A percentile compares a stretch with the other conserved stretches of the same genome.
These are phyloP conservation scores for Cyaniris semiargus DNA, from an alignment of 2,888 invertebrate genomes.

Conservation along the genomic window DNA sequence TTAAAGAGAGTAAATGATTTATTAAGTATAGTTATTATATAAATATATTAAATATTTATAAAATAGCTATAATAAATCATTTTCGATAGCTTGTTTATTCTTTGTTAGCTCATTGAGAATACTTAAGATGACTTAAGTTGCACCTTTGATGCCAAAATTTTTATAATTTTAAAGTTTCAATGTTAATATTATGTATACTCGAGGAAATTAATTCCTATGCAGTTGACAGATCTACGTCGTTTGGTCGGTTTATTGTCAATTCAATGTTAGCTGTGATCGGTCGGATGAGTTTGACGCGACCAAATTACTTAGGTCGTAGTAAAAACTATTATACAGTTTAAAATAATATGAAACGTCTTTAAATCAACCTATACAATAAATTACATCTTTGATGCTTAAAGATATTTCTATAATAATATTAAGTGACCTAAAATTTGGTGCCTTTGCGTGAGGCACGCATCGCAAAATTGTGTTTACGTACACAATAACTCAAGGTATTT, in stretches of 20 bases:
- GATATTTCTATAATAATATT: neutral
- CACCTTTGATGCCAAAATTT: neutral
- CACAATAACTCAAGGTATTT: neutral
- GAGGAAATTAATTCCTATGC: too few relatives aligned
- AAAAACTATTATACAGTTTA: neutral
- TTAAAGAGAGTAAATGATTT: too few relatives aligned
- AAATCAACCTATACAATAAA: neutral
- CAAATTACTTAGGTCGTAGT: too few relatives aligned
- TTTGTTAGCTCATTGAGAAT: neutral
- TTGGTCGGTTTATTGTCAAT: too few relatives aligned
- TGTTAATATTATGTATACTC: neutral
- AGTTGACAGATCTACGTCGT: too few relatives aligned
- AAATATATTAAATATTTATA: too few relatives aligned
- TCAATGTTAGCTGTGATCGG: too few relatives aligned
- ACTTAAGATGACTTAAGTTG: neutral
- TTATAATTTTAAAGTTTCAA: too few relatives aligned
- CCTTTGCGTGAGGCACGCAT: constrained; percentile 13
- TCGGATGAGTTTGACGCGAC: too few relatives aligned
- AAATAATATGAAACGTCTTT: neutral
- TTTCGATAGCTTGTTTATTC: neutral
- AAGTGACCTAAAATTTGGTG: neutral
- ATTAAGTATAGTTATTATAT: neutral
- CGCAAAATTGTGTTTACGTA: neutral
- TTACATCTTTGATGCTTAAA: too few relatives aligned
- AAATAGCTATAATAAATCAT: neutral